Conservation (phyloP, 2,113 vertebrate species). For the Oxyura jamaicensis region DNA sequence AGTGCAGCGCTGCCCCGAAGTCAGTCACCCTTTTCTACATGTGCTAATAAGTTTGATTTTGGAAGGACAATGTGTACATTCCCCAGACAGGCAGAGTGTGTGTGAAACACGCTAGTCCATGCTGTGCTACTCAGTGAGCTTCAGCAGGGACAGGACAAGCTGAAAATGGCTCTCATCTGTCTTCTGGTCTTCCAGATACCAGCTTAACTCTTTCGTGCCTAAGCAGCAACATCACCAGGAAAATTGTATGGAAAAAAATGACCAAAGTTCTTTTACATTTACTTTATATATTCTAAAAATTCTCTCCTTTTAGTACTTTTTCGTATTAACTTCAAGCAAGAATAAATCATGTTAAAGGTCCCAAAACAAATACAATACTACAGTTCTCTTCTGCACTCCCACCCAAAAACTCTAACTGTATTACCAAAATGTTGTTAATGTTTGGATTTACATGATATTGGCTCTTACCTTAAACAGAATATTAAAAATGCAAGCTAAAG, state of each 20-base stretch:
- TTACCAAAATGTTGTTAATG: neutral
- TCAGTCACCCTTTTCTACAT: slow-evolving; percentile 84
- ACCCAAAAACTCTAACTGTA: neutral
- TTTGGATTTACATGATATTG: neutral
- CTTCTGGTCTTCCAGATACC: slow-evolving; percentile 70
- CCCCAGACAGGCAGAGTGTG: slow-evolving; percentile 82
- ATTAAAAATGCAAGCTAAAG: slow-evolving; percentile 54
- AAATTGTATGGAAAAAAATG: neutral
- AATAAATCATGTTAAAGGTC: neutral
- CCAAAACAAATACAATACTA: neutral
- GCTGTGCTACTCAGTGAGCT: slow-evolving; percentile 83
- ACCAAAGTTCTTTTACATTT: neutral
- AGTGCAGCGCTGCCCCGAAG: slow-evolving; percentile 75
- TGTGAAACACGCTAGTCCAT: slow-evolving; percentile 82
- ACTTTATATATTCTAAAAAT: neutral
- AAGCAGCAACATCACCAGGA: neutral
- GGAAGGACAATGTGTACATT: slow-evolving; percentile 86
- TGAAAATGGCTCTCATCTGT: slow-evolving; percentile 86
- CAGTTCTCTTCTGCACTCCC: neutral
- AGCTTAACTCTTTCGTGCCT: slow-evolving; percentile 76
- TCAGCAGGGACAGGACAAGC: slow-evolving; percentile 83
- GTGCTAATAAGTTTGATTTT: slow-evolving; percentile 86
- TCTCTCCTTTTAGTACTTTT: neutral
- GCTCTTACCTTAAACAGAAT: slow-evolving; percentile 40
- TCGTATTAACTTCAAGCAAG: neutral